phyloP scores from a whole-genome alignment of 2,797 vertebrate species.

The Sebastes matsubarae region DNA sequence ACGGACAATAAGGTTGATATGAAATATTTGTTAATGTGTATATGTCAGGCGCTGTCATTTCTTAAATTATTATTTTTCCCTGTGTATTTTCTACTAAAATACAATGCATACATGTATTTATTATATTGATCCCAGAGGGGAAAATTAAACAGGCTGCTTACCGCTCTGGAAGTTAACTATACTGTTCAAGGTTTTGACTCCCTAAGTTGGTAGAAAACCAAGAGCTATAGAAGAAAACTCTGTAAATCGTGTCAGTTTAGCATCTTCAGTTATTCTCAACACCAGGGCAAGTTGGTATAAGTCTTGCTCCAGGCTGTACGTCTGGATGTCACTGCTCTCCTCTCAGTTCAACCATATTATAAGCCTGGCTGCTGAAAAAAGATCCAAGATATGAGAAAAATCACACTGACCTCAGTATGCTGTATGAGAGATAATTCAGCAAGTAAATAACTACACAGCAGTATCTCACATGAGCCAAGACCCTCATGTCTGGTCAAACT shows the following conservation, averaged over 20 bases:
- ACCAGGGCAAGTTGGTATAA: not conserved
- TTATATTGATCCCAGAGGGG: too few species aligned
- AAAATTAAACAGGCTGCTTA: not conserved
- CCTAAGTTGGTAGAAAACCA: not conserved
- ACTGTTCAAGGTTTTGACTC: not conserved
- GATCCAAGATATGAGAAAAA: not conserved
- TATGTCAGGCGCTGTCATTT: not conserved
- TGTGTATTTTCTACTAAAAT: not conserved
- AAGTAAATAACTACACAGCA: conserved; percentile 37
- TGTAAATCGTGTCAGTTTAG: not conserved
- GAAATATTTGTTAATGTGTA: not conserved
- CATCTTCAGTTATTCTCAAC: not conserved
- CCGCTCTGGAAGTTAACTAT: not conserved
- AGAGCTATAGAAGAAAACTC: not conserved
- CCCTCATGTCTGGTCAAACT: conserved; percentile 11
- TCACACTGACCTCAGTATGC: conserved; percentile 18
- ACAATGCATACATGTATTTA: not conserved
- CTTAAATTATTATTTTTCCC: not conserved
- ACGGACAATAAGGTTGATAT: not conserved
- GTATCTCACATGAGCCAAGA: conserved; percentile 30
- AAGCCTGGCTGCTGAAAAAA: not conserved
- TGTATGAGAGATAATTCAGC: conserved; percentile 29
- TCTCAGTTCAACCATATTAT: not conserved
- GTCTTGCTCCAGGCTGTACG: not conserved
- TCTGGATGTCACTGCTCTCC: conserved; percentile 7